Percentiles rank a stretch among this genome's conserved stretches.
These are phyloP conservation scores for Champsocephalus gunnari DNA, from an alignment of 2,797 vertebrate genomes.

Conservation along the genomic window DNA sequence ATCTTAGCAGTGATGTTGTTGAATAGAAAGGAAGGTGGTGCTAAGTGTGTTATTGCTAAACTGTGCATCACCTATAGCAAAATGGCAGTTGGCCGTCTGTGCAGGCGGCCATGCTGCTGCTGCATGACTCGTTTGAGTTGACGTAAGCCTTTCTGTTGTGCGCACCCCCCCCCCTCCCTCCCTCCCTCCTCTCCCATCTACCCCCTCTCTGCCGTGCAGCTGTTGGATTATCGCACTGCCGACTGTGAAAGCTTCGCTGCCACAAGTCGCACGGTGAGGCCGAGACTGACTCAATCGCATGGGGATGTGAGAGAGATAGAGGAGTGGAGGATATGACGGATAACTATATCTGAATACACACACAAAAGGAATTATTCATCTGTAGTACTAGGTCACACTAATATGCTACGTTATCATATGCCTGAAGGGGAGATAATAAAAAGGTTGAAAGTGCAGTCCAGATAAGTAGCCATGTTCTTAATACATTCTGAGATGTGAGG, in stretches of 20 bases:
- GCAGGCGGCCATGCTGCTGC: slow-evolving; percentile 62
- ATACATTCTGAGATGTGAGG: no score
- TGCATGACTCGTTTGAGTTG: slow-evolving; percentile 73
- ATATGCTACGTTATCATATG: neutral
- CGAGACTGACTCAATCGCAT: slow-evolving; percentile 39
- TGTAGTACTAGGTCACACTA: slow-evolving; percentile 1
- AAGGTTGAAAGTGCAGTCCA: no score
- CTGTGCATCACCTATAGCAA: slow-evolving; percentile 26
- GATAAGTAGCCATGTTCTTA: no score
- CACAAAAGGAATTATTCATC: neutral
- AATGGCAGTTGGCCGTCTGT: slow-evolving; percentile 62
- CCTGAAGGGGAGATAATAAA: neutral
- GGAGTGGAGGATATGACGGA: slow-evolving; percentile 9
- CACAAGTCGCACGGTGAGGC: slow-evolving; percentile 60
- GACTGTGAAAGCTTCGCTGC: slow-evolving; percentile 59
- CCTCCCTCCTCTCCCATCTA: neutral
- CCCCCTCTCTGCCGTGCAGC: slow-evolving; percentile 68
- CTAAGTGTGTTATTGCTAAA: neutral
- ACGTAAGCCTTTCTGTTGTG: slow-evolving; percentile 73
- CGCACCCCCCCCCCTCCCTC: neutral
- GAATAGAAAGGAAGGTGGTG: neutral
- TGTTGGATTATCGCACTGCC: slow-evolving; percentile 75
- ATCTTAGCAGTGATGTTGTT: neutral
- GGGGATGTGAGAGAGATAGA: slow-evolving; percentile 2
- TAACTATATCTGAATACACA: slow-evolving; percentile 15